Evolutionary conservation across 2,888 invertebrate species (phyloP).

Genomic region (Calameuta pallipes): DNA sequence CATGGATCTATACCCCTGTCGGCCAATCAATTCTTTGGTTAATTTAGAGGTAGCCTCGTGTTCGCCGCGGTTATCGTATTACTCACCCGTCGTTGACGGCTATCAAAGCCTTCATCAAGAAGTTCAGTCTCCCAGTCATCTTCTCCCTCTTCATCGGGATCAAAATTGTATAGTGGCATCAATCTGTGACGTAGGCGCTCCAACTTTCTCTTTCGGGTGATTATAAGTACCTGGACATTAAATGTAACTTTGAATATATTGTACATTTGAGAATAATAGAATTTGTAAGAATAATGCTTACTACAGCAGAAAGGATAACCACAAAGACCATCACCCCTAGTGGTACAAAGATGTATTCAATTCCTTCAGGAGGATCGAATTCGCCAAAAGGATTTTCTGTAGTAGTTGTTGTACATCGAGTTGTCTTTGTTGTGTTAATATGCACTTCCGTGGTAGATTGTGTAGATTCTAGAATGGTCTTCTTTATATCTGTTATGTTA

Average conservation of each 20-base stretch:
- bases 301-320: constrained; percentile 61
- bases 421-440: constrained; percentile 20
- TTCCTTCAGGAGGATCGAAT: constrained; percentile 61
- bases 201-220: constrained; percentile 69
- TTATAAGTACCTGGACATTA: constrained; percentile 67
- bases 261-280: constrained; percentile 7
- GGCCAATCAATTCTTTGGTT: constrained; percentile 46
- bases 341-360: constrained; percentile 63
- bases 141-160: constrained; percentile 74
- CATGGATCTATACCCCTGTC: constrained; percentile 63
- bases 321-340: constrained; percentile 63
- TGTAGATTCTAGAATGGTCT: neutral
- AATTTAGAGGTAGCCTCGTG: constrained; percentile 37
- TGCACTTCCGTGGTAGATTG: neutral
- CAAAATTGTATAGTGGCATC: constrained; percentile 77
- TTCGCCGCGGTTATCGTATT: constrained; percentile 33
- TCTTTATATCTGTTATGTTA: constrained; percentile 12
- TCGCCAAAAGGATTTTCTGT: constrained; percentile 57
- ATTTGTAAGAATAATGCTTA: constrained; percentile 42
- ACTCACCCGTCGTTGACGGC: constrained; percentile 59
- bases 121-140: constrained; percentile 77
- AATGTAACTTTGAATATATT: neutral
- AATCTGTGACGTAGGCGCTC: constrained; percentile 73
- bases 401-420: constrained; percentile 43
- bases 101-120: constrained; percentile 63